Evolutionary conservation across 2,797 vertebrate species (phyloP), one percentile per base, ranked within the genome.

Genomic region (Selene dorsalis): DNA sequence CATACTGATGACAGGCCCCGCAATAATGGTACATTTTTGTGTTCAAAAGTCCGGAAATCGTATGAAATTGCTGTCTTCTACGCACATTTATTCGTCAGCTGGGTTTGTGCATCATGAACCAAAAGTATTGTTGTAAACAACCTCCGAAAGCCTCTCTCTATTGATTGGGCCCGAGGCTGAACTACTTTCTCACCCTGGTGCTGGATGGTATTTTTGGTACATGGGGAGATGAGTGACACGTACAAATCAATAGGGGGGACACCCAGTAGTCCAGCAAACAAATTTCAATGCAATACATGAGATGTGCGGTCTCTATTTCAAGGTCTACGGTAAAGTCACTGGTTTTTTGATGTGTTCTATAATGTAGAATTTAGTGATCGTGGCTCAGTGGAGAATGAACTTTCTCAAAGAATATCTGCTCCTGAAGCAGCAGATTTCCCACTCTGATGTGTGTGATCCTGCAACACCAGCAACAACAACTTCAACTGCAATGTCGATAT

Each of bases 141-240:
- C 87, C 87, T 90, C 84, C 80, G 83, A 91, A 91, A 93, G 77
- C 84, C 89, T 92, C 87, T 89, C 77, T 83, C 38, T 67, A 94
- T 93, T 94, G 93, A 95, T 94, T 90, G 89, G 85, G 86, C 92
- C 91, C 39, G 50, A 80, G 91, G 94, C 91, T 91, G 92, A 84
- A 93, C 90, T 94, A 92, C 86, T 94, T 91, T 93, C 88, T 91
- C 84, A 87, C 81, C 78, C 81, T 84, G 76, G 84, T 91, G 88
- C 89, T 77, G 55, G 80, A 79, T 83, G 83, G 79, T 89, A 88
- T 89, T 92, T 93, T 92, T 82, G 89, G 90, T 91, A 85, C 83
- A 77, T 30, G 61, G 76, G 68, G 73, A 79, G 79, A 88, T 88
- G 89, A 90, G 84, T 83, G 89, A 91, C 89, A 91, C 43, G 59